Evolutionary conservation across 53 echinoderm and acorn worm genomes (phyloP).

Genomic region (Patiria pectinifera): DNA sequence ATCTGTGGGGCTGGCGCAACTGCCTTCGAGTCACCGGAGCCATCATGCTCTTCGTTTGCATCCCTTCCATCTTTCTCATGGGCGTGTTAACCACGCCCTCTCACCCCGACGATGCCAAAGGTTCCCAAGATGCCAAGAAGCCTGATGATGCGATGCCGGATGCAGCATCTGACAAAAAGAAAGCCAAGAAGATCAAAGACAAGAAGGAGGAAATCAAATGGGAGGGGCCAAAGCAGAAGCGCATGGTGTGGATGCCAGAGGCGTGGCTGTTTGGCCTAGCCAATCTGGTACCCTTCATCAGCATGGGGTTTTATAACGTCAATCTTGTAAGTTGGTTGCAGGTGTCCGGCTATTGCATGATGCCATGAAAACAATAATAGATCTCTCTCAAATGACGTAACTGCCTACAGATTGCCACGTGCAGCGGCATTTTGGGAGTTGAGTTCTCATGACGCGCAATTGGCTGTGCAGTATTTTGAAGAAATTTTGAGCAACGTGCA

Average conservation of each 20-base stretch:
- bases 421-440: too few relatives aligned
- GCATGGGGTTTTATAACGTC: slow-evolving; percentile 71
- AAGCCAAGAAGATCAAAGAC: background rate
- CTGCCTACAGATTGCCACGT: too few relatives aligned
- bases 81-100: background rate
- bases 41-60: slow-evolving; percentile 56
- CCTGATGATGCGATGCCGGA: background rate
- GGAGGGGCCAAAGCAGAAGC: slow-evolving; percentile 17
- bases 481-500: too few relatives aligned
- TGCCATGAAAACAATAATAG: too few relatives aligned
- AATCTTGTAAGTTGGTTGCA: slow-evolving; percentile 63
- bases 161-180: background rate
- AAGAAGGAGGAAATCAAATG: slow-evolving; percentile 29
- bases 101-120: background rate
- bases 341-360: too few relatives aligned
- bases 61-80: slow-evolving; percentile 35
- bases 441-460: too few relatives aligned
- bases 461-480: too few relatives aligned
- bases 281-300: background rate
- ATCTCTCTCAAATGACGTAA: too few relatives aligned
- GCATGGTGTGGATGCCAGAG: slow-evolving; percentile 47
- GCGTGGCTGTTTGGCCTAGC: slow-evolving; percentile 43
- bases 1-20: slow-evolving; percentile 62
- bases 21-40: slow-evolving; percentile 56
- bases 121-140: background rate